Evolutionary conservation across 2,888 invertebrate genomes (phyloP), one percentile per base, ranked within the genome.

Genomic region (Plagodis pulveraria): DNA sequence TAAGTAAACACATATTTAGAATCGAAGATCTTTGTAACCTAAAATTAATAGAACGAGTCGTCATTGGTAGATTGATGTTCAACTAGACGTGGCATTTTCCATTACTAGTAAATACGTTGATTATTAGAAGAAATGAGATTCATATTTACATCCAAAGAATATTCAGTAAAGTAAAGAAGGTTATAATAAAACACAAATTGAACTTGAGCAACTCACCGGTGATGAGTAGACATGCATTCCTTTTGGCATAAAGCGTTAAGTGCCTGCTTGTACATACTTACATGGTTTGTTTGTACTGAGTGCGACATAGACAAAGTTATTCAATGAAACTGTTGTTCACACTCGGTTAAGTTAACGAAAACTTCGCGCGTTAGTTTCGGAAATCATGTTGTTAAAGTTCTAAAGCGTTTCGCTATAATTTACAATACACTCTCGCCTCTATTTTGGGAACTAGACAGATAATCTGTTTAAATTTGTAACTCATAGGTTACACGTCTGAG

Each of bases 301-400:
- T 38, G 53, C 47, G 53, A 57, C 45, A 56, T 48, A 48, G 59
- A 46, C 59, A 45, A 67, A 67, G 61, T 65, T 66, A 58, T 63
- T 60, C 65, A 62, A 62, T 69, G 67, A 67, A 65, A 69, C 67
- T 67, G 67, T 65, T 67, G 65, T 69, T 69, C 62, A 65, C 67
- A 69, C 62, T 67, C 59, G 69, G 69, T 67, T 67, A 63, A 62
- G 65, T 67, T 65, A 62, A 58, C 58, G 67, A 64, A 65, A 69
- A 69, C 67, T 69, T 69, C 56, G 10, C 41, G 58, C 62, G 65
- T 62, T 67, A 63, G 67, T 69, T 65, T 61, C 67, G 61, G 63
- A 65, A 69, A 67, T 69, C 67, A 65, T 62, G 62, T 63, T 68
- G 67, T 69, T 67, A 59, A 62, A 67, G 60, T 67, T 67, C 60